These are phyloP conservation scores for Zaprionus africanus DNA, from an alignment of 1,140 invertebrate species.

Conservation along the genomic window DNA sequence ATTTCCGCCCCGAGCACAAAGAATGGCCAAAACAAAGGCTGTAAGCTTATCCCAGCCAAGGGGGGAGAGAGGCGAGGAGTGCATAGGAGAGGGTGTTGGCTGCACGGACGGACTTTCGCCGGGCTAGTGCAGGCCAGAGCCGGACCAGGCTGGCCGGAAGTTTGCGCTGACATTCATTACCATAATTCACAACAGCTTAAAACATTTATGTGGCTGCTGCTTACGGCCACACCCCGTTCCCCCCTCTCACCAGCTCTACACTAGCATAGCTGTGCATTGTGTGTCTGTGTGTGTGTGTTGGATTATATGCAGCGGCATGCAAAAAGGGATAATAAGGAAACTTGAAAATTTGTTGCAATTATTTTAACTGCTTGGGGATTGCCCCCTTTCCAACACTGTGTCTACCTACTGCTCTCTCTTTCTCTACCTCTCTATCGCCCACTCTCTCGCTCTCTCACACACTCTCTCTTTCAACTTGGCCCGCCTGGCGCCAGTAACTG, in stretches of 20 bases:
- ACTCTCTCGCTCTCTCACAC: not conserved
- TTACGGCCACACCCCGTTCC: constrained; percentile 20
- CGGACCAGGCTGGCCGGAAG: constrained; percentile 57
- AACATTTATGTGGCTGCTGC: constrained; percentile 79
- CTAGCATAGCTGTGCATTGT: not conserved
- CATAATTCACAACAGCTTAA: constrained; percentile 82
- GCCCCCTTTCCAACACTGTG: not conserved
- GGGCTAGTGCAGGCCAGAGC: not conserved
- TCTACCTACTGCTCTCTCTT: not conserved
- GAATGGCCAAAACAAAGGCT: constrained; percentile 53
- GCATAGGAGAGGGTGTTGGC: not conserved
- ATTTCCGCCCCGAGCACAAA: constrained; percentile 58
- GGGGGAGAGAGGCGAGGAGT: not conserved
- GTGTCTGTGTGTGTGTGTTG: constrained; percentile 41
- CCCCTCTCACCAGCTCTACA: not conserved
- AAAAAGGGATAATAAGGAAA: constrained; percentile 71
- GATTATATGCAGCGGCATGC: constrained; percentile 61
- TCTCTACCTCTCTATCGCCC: not conserved
- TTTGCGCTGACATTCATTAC: constrained; percentile 82
- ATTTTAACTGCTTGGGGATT: constrained; percentile 78
- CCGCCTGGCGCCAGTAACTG: not conserved
- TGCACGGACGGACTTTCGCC: constrained; percentile 16
- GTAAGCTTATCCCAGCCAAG: not conserved
- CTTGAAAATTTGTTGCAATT: constrained; percentile 81
- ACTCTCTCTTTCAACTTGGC: not conserved